phyloP scores from a whole-genome alignment of 1,140 invertebrate species.

The Pygmarrhopalites habei region DNA sequence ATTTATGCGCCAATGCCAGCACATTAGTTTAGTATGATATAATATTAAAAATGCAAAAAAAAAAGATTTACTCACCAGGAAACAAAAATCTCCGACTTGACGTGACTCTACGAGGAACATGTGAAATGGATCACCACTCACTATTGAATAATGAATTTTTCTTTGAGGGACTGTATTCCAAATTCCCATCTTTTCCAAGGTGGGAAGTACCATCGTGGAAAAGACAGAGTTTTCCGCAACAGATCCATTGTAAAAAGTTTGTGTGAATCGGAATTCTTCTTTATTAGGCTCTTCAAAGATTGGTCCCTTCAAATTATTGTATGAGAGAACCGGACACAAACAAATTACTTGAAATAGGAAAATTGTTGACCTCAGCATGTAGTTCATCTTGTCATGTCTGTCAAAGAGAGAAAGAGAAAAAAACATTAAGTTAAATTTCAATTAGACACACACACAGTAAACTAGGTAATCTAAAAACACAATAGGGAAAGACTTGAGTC shows the following conservation, averaged over 20 bases:
- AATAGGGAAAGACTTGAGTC: no score
- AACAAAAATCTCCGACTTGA: slow-evolving; percentile 85
- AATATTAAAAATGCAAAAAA: no score
- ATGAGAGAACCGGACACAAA: slow-evolving; percentile 21
- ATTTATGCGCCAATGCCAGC: no score
- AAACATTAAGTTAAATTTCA: no score
- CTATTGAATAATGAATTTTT: slow-evolving; percentile 68
- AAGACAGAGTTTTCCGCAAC: slow-evolving; percentile 85
- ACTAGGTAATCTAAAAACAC: no score
- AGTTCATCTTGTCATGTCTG: slow-evolving; percentile 31
- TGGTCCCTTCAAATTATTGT: background rate
- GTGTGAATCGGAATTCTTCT: slow-evolving; percentile 54
- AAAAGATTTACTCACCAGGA: no score
- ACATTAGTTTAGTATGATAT: no score
- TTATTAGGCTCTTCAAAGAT: background rate
- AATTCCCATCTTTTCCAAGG: slow-evolving; percentile 64
- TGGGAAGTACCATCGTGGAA: slow-evolving; percentile 65
- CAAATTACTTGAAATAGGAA: slow-evolving; percentile 14
- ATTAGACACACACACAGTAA: no score
- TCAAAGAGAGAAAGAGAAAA: no score
- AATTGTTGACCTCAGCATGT: slow-evolving; percentile 5
- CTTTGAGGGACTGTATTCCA: slow-evolving; percentile 47
- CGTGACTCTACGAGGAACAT: slow-evolving; percentile 87
- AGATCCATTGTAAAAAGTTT: slow-evolving; percentile 73
- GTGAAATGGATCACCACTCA: slow-evolving; percentile 73